Base-by-base conservation (phyloP, 2,888 invertebrate genomes). In the Eucriotettix oculatus region DNA sequence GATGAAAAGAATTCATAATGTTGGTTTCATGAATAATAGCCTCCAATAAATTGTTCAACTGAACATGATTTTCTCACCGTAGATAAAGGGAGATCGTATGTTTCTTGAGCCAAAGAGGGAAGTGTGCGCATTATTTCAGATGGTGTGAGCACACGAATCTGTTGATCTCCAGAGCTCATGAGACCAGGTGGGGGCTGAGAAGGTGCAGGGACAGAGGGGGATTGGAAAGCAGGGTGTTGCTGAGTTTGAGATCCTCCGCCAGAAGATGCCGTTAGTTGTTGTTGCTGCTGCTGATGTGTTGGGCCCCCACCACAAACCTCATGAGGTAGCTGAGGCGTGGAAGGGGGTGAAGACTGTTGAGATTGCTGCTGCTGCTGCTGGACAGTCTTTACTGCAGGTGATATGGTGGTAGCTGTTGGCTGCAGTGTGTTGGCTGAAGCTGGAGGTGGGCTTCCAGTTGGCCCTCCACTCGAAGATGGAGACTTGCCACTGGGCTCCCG, bases 81-180 rank as follows among this genome's bases (percentile, higher is more conserved):
- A 72, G 76, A 75, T 71, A 77, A 76, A 73, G 78, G 76, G 74
- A 76, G 73, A 72, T 82, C 81, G 76, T 81, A 81, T 74, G 79
- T 80, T 78, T 82, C 81, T 78, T 82, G 83, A 76, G 84, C 84
- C 76, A 88, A 83, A 76, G 87, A 86, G 75, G 90, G 89, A 78
- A 89, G 83, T 74, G 89, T 89, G 82, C 87, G 85, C 89, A 89
- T 89, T 76, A 90, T 89, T 83, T 90, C 89, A 70, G 87, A 87
- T 71, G 90, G 89, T 71, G 90, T 90, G 75, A 90, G 82, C 77
- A 89, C 89, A 75, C 89, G 84, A 76, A 89, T 89, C 78, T 87
- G 88, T 77, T 87, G 87, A 78, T 89, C 88, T 69, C 78, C 76
- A 78, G 56, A 56, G 54, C 56, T 57, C 16, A 60, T 53, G 16